Base-by-base conservation (phyloP, 2,797 vertebrate genomes). In the Rhadinocentrus ornatus region DNA sequence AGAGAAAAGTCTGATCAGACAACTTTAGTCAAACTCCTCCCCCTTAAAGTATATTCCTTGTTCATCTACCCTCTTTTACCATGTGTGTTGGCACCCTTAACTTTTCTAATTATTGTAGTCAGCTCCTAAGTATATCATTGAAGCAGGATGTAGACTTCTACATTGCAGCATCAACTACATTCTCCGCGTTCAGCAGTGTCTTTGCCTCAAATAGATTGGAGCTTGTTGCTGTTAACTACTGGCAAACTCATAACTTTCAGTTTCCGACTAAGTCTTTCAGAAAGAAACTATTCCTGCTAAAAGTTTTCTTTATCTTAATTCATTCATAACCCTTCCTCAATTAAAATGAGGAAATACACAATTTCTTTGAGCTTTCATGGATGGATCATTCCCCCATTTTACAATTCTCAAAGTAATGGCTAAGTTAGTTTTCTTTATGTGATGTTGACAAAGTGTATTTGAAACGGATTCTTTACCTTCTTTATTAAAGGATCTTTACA, bases 261-360 rank as follows among this genome's bases (percentile, higher is more conserved):
- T 85, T 87, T 75, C 31, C 69, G 86, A 88, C 80, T 39, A 72
- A 74, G 60, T 65, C 77, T 76, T 80, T 83, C 46, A 62, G 78
- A 64, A 66, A 20, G 41, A 44, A 18, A 20, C 41, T 44, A 7
- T 20, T 20, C 16, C 7, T 18, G 16, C 41, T 44, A 44, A 44
- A 44, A 75, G 52, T 61, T 66, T 65, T 41, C 54, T 65, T 62
- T 77, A 80, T 75, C 81, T 81, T 60, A 75, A 77, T 44, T 44
- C 41, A 44, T 44, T 16, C 41, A 44, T 44, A 44, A 44, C 16
- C 41, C 6, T 20, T 44, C 18, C 41, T 20, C 41, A 18, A 39
- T 16, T 39, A 39, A 44, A 44, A 44, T 20, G 18, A 20, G 41
- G 41, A 44, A 44, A 77, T 50, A 67, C 77, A 67, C 75, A 20